phyloP scores from a whole-genome alignment of 1,140 invertebrate species.

The Mercenaria mercenaria region DNA sequence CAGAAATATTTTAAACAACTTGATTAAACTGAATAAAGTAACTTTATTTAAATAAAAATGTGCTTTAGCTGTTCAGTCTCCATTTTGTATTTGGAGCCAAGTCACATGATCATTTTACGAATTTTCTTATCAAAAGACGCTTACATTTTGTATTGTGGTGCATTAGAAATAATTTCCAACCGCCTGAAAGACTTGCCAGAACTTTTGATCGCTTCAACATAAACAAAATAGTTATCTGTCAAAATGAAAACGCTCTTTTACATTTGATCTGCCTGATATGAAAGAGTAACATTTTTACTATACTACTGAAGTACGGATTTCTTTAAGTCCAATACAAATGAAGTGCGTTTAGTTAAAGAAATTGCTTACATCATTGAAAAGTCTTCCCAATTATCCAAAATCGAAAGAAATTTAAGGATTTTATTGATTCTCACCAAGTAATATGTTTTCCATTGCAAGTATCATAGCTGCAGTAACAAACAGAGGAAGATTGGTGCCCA shows the following conservation, averaged over 20 bases:
- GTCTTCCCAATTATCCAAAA: not conserved
- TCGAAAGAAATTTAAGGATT: not conserved
- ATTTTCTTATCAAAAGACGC: not conserved
- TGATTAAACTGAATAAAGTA: too few relatives aligned
- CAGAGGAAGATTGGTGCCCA: conserved; percentile 19
- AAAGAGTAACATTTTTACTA: too few relatives aligned
- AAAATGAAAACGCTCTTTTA: not conserved
- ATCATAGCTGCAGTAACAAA: conserved; percentile 36
- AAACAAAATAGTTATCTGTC: not conserved
- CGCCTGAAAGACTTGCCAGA: not conserved
- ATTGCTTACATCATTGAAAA: conserved; percentile 7
- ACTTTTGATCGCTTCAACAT: not conserved
- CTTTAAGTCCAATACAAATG: too few relatives aligned
- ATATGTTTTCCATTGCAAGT: conserved; percentile 38
- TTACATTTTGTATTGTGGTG: too few relatives aligned
- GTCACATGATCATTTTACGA: conserved; percentile 47
- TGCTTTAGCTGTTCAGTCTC: conserved; percentile 35
- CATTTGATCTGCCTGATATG: too few relatives aligned
- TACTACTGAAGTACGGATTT: too few relatives aligned
- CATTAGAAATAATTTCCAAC: not conserved
- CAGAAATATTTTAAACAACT: too few relatives aligned
- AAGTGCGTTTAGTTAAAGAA: too few relatives aligned
- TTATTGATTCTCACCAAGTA: not conserved
- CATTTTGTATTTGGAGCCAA: conserved; percentile 69
- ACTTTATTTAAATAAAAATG: too few relatives aligned